Evolutionary conservation across 2,888 invertebrate species (phyloP).

Genomic region (Hydrotaea cyrtoneurina): DNA sequence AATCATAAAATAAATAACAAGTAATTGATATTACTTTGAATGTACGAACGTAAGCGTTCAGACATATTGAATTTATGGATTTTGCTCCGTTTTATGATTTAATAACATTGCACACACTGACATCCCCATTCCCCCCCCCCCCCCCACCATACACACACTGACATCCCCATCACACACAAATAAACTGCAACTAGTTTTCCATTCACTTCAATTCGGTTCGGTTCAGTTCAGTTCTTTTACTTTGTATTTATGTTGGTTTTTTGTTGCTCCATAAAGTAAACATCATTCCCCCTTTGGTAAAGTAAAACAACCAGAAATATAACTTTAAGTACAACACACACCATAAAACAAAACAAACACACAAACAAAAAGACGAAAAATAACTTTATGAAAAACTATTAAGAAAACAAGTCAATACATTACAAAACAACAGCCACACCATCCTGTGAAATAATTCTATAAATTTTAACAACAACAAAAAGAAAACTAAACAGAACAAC

Average conservation of each 20-base stretch:
- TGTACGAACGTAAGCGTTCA: background rate
- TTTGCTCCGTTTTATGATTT: constrained; percentile 21
- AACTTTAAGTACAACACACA: background rate
- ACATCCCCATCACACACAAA: background rate
- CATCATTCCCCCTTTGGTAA: background rate
- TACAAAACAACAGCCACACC: constrained; percentile 29
- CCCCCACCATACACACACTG: background rate
- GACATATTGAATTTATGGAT: constrained; percentile 13
- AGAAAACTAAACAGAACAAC: constrained; percentile 56
- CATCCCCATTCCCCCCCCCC: too few species aligned
- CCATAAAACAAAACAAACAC: constrained; percentile 12
- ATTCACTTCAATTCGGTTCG: constrained; percentile 53
- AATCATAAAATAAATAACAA: constrained; percentile 9
- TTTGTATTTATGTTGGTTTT: constrained; percentile 26
- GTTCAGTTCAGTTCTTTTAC: constrained; percentile 45
- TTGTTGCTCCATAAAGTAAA: constrained; percentile 13
- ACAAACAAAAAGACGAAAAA: constrained; percentile 14
- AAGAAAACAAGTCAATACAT: constrained; percentile 16
- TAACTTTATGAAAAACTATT: constrained; percentile 12
- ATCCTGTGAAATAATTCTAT: background rate
- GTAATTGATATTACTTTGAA: background rate
- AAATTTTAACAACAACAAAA: constrained; percentile 39
- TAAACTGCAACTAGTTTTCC: constrained; percentile 1
- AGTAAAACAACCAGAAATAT: background rate
- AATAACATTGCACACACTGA: background rate